Conservation (phyloP, 2,888 invertebrate species). For the Miltochrista miniata region DNA sequence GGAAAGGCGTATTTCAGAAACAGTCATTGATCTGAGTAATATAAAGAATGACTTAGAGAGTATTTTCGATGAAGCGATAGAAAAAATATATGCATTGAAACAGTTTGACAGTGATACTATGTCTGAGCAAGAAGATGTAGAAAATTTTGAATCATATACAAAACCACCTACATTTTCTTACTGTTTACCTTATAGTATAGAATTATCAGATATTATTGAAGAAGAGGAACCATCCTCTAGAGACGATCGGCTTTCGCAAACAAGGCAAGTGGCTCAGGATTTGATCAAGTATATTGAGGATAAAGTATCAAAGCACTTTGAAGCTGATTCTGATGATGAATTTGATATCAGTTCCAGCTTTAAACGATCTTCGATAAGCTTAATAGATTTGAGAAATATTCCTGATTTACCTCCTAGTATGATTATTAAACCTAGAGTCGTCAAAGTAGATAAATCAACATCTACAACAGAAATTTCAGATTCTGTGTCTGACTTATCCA, state of each 20-base stretch:
- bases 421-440: conserved; percentile 69
- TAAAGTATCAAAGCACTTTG: conserved; percentile 56
- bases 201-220: conserved; percentile 74
- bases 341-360: conserved; percentile 62
- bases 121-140: conserved; percentile 72
- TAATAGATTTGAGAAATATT: conserved; percentile 72
- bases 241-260: conserved; percentile 53
- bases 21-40: conserved; percentile 68
- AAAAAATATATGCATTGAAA: conserved; percentile 52
- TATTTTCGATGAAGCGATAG: conserved; percentile 65
- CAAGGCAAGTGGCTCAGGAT: conserved; percentile 61
- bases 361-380: conserved; percentile 67
- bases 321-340: conserved; percentile 63
- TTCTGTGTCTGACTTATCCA: conserved; percentile 64
- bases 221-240: conserved; percentile 73
- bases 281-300: conserved; percentile 64
- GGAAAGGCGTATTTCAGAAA: conserved; percentile 69
- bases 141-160: conserved; percentile 71
- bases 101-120: conserved; percentile 64
- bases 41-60: conserved; percentile 70
- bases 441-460: conserved; percentile 70
- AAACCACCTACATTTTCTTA: conserved; percentile 63
- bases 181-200: conserved; percentile 67
- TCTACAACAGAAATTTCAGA: conserved; percentile 74
- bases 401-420: conserved; percentile 75